Base-by-base conservation (phyloP, 2,113 vertebrate species). In the Corythoichthys intestinalis region DNA sequence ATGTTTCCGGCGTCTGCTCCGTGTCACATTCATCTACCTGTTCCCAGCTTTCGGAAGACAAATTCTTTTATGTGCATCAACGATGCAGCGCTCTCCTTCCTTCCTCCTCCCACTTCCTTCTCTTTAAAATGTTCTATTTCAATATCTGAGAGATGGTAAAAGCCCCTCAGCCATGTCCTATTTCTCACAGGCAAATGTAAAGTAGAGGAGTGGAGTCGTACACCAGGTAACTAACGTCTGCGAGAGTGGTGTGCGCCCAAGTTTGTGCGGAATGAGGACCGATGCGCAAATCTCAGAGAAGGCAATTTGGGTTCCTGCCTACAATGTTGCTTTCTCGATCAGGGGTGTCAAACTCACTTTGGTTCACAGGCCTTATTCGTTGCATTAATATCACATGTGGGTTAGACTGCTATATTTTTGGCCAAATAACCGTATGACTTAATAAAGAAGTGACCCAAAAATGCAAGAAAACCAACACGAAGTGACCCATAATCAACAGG, bases 131-230 rank as follows among this genome's bases (percentile, higher is more conserved):
- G 59, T 81, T 86, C 78, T 79, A 87, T 89, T 90, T 87, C 86
- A 88, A 83, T 88, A 88, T 84, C 79, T 84, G 74, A 81, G 68
- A 87, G 88, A 89, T 90, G 85, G 83, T 90, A 86, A 89, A 89
- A 90, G 84, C 83, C 86, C 78, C 75, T 90, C 86, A 89, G 81
- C 82, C 88, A 84, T 89, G 86, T 89, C 88, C 84, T 74, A 87
- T 90, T 90, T 80, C 84, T 86, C 84, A 76, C 82, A 87, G 84
- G 74, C 59, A 3, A 86, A 88, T 89, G 83, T 82, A 78, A 88
- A 88, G 79, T 78, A 62, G 74, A 75, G 73, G 70, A 73, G 78
- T 67, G 65, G 65, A 64, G 66, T 77, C 50, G 71, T 76, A 78
- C 79, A 83, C 86, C 87, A 87, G 87, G 83, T 88, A 77, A 70